Evolutionary conservation across 2,888 invertebrate species (phyloP).

Genomic region (Yponomeuta malinellus): DNA sequence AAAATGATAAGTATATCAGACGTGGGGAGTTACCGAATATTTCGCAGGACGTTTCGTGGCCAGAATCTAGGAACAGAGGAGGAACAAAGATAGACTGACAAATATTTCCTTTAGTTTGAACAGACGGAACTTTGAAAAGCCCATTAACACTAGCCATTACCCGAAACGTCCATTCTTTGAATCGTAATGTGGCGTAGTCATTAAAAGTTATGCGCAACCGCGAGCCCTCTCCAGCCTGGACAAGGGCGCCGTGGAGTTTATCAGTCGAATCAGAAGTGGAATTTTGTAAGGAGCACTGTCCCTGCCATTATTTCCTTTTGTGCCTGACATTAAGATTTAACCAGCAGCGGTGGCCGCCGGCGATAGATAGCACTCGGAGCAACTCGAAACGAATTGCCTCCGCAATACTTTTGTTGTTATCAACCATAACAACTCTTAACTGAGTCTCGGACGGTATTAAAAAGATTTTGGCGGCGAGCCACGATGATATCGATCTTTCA

Average conservation of each 20-base stretch:
- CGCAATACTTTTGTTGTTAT: constrained; percentile 72
- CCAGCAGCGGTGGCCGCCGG: constrained; percentile 47
- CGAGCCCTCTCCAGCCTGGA: constrained; percentile 51
- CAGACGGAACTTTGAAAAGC: background rate
- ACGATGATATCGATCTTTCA: constrained; percentile 73
- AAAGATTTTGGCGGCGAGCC: constrained; percentile 73
- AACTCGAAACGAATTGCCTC: constrained; percentile 56
- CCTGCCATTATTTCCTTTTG: constrained; percentile 59
- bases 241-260: constrained; percentile 49
- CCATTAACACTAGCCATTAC: constrained; percentile 1
- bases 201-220: constrained; percentile 63
- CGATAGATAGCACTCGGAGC: constrained; percentile 47
- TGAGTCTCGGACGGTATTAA: constrained; percentile 64
- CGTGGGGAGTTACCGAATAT: background rate
- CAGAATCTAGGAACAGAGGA: background rate
- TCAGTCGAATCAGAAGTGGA: constrained; percentile 59
- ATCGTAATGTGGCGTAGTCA: constrained; percentile 54
- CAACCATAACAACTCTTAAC: constrained; percentile 64
- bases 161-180: constrained; percentile 37
- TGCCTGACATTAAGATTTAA: constrained; percentile 67
- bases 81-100: background rate
- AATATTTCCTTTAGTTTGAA: background rate
- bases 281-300: constrained; percentile 46
- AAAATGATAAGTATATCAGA: too few relatives aligned
- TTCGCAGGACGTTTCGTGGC: background rate